These are phyloP conservation scores for Charanyca ferruginea DNA, from an alignment of 2,888 invertebrate species.

Conservation along the genomic window DNA sequence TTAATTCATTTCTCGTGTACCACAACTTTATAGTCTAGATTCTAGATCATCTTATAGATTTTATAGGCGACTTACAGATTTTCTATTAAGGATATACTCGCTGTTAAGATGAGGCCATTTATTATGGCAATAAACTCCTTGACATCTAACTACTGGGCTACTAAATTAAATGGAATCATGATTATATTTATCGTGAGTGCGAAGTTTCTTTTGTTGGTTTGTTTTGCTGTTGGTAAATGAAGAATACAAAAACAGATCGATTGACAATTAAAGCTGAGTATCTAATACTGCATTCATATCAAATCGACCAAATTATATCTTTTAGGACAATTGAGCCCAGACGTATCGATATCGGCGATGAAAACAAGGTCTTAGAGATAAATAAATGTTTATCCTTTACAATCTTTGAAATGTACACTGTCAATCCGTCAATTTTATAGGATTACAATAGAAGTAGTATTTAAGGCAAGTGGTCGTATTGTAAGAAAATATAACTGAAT, in stretches of 20 bases:
- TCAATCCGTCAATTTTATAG: no score
- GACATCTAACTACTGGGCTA: conserved; percentile 47
- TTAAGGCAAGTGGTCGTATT: no score
- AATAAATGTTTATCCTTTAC: no score
- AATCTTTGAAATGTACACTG: no score
- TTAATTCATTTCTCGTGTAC: conserved; percentile 59
- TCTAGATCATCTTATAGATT: conserved; percentile 46
- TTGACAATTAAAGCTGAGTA: no score
- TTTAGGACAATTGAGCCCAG: not conserved
- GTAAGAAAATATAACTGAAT: not conserved
- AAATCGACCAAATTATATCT: not conserved
- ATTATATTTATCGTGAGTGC: conserved; percentile 8
- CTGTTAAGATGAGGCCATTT: conserved; percentile 40
- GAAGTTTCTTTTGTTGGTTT: conserved; percentile 6
- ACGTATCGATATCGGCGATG: not conserved
- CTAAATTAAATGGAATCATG: conserved; percentile 35
- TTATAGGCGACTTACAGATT: conserved; percentile 35
- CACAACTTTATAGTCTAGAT: conserved; percentile 34
- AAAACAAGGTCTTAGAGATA: no score
- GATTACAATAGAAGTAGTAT: not conserved
- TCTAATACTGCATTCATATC: no score
- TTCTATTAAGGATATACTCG: conserved; percentile 50
- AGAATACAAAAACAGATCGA: no score
- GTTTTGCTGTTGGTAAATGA: conserved; percentile 3
- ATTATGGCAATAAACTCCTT: conserved; percentile 49